Percentiles rank a stretch among this genome's conserved stretches.
These are phyloP conservation scores for Poeciliopsis presidionis DNA, from an alignment of 2,797 vertebrate species.

Conservation along the genomic window DNA sequence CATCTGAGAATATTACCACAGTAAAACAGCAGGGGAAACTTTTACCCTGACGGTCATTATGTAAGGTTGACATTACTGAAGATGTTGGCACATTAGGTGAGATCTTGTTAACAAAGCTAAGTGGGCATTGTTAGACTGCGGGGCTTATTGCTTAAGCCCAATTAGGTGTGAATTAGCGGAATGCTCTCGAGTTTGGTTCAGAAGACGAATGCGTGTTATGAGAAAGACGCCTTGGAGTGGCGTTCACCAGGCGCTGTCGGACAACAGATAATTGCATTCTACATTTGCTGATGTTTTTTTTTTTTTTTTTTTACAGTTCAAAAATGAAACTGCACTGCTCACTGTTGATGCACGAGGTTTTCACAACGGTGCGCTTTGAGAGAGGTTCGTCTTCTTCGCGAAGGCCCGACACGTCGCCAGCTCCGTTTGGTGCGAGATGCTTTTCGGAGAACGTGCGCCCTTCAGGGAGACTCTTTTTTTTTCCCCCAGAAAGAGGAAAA, in stretches of 20 bases:
- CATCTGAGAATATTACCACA: constrained; percentile 16
- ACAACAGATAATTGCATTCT: background rate
- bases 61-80: constrained; percentile 26
- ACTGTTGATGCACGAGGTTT: background rate
- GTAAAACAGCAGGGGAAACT: constrained; percentile 20
- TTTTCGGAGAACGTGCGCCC: constrained; percentile 23
- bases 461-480: constrained; percentile 3
- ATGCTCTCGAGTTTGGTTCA: background rate
- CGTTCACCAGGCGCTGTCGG: background rate
- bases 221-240: background rate
- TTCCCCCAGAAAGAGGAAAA: background rate
- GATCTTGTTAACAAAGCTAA: constrained; percentile 57
- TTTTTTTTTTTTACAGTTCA: background rate
- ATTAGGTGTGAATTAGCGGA: constrained; percentile 37
- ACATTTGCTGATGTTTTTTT: background rate
- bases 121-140: constrained; percentile 43
- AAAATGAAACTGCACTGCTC: constrained; percentile 1
- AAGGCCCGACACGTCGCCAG: constrained; percentile 30
- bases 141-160: constrained; percentile 24
- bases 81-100: constrained; percentile 29
- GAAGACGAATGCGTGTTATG: constrained; percentile 1
- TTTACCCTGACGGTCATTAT: constrained; percentile 35
- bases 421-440: constrained; percentile 30
- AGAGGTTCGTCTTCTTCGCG: constrained; percentile 17
- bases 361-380: constrained; percentile 40